Evolutionary conservation across 2,888 invertebrate genomes (phyloP), one percentile per base, ranked within the genome.

Genomic region (Pammene aurita): DNA sequence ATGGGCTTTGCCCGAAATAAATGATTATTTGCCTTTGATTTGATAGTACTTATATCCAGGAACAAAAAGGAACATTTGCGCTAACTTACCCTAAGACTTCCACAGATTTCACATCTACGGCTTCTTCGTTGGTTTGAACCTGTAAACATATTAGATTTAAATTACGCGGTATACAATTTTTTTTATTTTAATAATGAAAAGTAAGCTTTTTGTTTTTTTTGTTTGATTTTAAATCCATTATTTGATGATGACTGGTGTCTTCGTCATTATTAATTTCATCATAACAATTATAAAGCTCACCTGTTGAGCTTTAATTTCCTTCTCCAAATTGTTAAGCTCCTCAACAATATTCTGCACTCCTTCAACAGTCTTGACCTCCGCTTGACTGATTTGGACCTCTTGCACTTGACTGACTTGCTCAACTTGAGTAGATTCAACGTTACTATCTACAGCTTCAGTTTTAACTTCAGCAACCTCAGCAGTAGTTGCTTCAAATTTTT

Each of bases 291-390:
- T n/a, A n/a, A n/a, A 26, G 26, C 26, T 26, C 73, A 90, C 90
- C 87, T 90, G 83, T 74, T 81, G 75, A 52, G 80, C 73, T 67
- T 82, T 83, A 44, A 82, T 77, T 71, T 89, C 88, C 14, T 82
- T 84, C 56, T 89, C 88, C 72, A 90, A 77, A 66, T 77, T 82
- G 11, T 78, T 77, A 1, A 91, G 75, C 35, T 84, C 78, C 2
- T 87, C 88, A 46, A 85, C 88, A 38, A 90, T 85, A 65, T 86
- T 89, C 41, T 84, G 82, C 0, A 83, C 82, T 26, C 76, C 78
- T 48, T 77, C 80, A 0, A 76, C 76, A 0, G 74, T 63, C 41
- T 79, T 75, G 0, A 78, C 72, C 50, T 78, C 75, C 67, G 56
- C 55, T 63, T 55, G 62, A 14, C 57, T 66, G 11, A 66, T 67